Evolutionary conservation across 2,113 vertebrate species (phyloP).

Genomic region (Mobula hypostoma): DNA sequence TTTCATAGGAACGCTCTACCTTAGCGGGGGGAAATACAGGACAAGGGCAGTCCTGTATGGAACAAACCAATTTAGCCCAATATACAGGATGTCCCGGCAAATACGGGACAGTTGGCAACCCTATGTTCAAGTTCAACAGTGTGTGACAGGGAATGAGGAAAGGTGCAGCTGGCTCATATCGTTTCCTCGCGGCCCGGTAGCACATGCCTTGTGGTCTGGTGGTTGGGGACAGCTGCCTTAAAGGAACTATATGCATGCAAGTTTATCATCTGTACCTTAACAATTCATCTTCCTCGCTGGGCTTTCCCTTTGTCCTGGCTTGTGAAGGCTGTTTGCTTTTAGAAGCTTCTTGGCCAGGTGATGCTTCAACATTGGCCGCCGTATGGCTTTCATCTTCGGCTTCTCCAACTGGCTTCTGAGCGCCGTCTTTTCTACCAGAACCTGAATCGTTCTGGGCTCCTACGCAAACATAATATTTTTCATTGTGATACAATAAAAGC

Average conservation of each 20-base stretch:
- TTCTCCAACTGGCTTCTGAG: not conserved
- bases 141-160: too few species aligned
- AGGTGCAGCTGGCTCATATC: too few species aligned
- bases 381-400: not conserved
- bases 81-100: too few species aligned
- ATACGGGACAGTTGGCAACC: too few species aligned
- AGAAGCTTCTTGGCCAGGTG: not conserved
- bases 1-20: too few species aligned
- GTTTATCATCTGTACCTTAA: not conserved
- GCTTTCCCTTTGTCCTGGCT: not conserved
- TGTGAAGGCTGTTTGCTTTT: not conserved
- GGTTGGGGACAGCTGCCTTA: too few species aligned
- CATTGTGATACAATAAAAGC: not conserved
- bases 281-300: not conserved
- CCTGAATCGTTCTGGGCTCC: not conserved
- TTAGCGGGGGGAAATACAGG: too few species aligned
- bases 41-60: too few species aligned
- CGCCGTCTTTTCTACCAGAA: not conserved
- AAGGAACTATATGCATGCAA: not conserved
- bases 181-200: too few species aligned
- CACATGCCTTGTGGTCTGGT: too few species aligned
- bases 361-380: not conserved
- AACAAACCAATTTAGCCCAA: too few species aligned
- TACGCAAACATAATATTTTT: not conserved
- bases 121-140: too few species aligned